Base-by-base conservation (phyloP, 2,797 vertebrate genomes). In the Pteropus rufus region DNA sequence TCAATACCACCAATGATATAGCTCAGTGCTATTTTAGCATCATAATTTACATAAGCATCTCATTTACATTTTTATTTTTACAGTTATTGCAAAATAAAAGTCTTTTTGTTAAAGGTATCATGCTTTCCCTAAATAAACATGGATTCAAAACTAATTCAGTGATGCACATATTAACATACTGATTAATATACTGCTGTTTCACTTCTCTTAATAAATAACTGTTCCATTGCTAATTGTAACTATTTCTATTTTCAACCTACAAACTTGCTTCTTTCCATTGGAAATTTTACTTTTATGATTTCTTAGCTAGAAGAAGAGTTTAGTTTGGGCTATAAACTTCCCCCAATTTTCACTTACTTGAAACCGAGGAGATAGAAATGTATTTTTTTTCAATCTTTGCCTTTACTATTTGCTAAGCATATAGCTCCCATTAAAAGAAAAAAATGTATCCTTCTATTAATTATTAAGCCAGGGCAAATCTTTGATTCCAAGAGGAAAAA, bases 1-100 rank as follows among this genome's bases (percentile, higher is more conserved):
- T 76, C 91, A 93, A 80, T 89, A 89, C 34, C 39, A 69, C 54
- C 65, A 81, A 64, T 91, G 73, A 75, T 83, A 91, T 24, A 96
- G 60, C 86, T 95, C 49, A 65, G n/a, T 91, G 67, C 46, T 85
- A 84, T 93, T 97, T 95, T 96, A 90, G 56, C 52, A 72, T 56
- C 90, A 77, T 26, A 93, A 93, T 80, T 96, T 93, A 83, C n/a
- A 67, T 81, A 92, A 96, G 34, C 16, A 84, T 65, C 8, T 52
- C 39, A 54, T 94, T 90, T 69, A 39, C 18, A 72, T 83, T 89
- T 89, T 91, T 95, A 87, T 92, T 90, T 96, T 93, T 85, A 64
- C 65, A 81, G 26, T 85, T 92, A 91, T 44, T 79, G 56, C 34
- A 83, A 97, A 95, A 96, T 80, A 88, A 76, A 94, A 46, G 8